Percentiles rank a stretch among this genome's conserved stretches.
These are phyloP conservation scores for Pseudomugil gertrudae DNA, from an alignment of 2,797 vertebrate species.

Conservation along the genomic window DNA sequence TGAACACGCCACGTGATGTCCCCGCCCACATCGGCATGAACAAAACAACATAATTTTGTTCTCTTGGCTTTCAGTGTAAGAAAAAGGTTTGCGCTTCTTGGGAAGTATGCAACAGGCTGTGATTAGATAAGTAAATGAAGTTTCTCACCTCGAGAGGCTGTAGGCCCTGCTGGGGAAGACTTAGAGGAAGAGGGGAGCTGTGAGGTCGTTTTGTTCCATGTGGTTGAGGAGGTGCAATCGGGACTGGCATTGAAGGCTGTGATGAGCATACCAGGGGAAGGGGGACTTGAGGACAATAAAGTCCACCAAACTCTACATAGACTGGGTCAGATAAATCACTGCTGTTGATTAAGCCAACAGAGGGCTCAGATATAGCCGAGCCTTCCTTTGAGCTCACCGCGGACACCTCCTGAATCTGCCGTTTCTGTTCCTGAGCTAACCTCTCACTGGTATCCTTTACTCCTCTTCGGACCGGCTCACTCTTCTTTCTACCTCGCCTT, in stretches of 20 bases:
- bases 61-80: too few relatives aligned
- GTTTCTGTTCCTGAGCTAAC: conserved; percentile 29
- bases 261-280: conserved; percentile 49
- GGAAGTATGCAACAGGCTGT: background rate
- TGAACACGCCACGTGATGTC: too few relatives aligned
- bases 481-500: conserved; percentile 57
- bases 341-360: conserved; percentile 51
- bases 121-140: background rate
- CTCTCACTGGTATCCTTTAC: conserved; percentile 25
- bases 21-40: too few relatives aligned
- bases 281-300: conserved; percentile 48
- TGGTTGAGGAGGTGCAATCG: conserved; percentile 44
- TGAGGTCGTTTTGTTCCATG: conserved; percentile 62
- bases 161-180: conserved; percentile 43
- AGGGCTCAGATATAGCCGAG: conserved; percentile 31
- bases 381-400: conserved; percentile 42
- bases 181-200: conserved; percentile 44
- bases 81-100: too few relatives aligned
- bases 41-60: too few relatives aligned
- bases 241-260: conserved; percentile 43
- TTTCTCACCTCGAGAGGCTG: conserved; percentile 70
- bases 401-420: conserved; percentile 31
- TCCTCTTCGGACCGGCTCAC: conserved; percentile 44
- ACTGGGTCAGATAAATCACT: conserved; percentile 63
- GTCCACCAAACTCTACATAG: conserved; percentile 46